These are phyloP conservation scores for Aporrectodea caliginosa DNA, from an alignment of 1,140 invertebrate genomes.

Conservation along the genomic window DNA sequence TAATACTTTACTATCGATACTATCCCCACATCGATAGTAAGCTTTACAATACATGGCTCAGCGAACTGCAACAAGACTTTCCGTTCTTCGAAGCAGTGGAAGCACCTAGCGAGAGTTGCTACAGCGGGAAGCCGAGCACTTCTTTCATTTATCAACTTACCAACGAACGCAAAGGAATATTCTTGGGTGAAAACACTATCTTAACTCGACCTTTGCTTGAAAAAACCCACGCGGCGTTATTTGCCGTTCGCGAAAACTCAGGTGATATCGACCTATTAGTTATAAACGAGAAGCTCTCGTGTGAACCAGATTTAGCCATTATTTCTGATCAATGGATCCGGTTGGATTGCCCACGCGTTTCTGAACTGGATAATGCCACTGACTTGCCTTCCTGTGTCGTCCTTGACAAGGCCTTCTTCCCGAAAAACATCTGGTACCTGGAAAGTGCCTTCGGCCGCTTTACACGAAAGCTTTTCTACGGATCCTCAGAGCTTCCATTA, in stretches of 20 bases:
- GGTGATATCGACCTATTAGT: conserved; percentile 5
- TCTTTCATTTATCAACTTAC: background rate
- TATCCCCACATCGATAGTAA: conserved; percentile 22
- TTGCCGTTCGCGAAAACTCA: background rate
- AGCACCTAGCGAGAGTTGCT: background rate
- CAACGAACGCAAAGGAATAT: conserved; percentile 20
- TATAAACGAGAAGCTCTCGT: background rate
- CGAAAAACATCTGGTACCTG: conserved; percentile 32
- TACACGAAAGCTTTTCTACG: conserved; percentile 25
- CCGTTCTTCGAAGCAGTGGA: conserved; percentile 26
- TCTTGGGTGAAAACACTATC: conserved; percentile 24
- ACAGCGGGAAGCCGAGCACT: background rate
- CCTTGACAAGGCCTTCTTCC: conserved; percentile 15
- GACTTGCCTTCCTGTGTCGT: too few relatives aligned
- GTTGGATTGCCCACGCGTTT: too few relatives aligned
- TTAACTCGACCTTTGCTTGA: conserved; percentile 8
- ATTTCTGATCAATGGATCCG: too few relatives aligned
- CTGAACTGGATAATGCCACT: too few relatives aligned
- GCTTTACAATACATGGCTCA: conserved; percentile 31
- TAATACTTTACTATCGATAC: conserved; percentile 23
- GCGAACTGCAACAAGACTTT: conserved; percentile 20
- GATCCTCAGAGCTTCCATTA: background rate
- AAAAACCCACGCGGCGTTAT: background rate
- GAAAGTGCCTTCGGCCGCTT: conserved; percentile 25
- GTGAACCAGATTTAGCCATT: too few relatives aligned